Evolutionary conservation across 2,113 vertebrate species (phyloP).

Genomic region (Menidia beryllina): DNA sequence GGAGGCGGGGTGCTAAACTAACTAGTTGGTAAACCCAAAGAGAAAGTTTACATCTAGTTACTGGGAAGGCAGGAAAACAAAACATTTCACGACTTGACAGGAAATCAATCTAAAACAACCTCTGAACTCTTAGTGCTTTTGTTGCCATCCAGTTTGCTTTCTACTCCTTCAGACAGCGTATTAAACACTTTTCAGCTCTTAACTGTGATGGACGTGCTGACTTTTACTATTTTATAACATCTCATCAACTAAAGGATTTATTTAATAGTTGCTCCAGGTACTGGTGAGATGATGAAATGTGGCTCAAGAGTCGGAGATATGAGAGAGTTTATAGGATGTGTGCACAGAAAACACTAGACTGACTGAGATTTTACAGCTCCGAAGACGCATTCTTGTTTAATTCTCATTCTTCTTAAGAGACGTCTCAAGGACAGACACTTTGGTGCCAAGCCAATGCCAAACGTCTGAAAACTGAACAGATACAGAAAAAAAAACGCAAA

Average conservation of each 20-base stretch:
- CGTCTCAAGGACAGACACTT: not conserved
- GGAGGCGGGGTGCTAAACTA: not conserved
- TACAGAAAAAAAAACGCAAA: too few relatives aligned
- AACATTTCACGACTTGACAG: not conserved
- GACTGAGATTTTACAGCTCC: not conserved
- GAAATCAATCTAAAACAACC: not conserved
- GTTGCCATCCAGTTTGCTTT: not conserved
- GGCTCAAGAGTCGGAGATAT: not conserved
- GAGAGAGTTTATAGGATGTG: constrained; percentile 1
- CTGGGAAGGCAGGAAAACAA: not conserved
- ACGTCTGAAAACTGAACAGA: too few relatives aligned
- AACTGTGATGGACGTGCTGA: not conserved
- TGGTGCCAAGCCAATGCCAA: not conserved
- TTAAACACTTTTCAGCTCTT: not conserved
- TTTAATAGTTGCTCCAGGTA: constrained; percentile 1
- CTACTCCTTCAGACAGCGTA: not conserved
- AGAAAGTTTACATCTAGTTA: not conserved
- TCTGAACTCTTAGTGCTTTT: not conserved
- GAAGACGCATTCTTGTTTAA: not conserved
- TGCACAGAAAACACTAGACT: not conserved
- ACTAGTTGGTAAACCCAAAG: not conserved
- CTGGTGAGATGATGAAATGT: not conserved
- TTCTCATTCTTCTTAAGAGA: too few relatives aligned
- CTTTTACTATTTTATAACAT: not conserved
- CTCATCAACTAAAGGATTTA: not conserved